Base-by-base conservation (phyloP, 2,797 vertebrate species). In the Myiotriccus ornatus region DNA sequence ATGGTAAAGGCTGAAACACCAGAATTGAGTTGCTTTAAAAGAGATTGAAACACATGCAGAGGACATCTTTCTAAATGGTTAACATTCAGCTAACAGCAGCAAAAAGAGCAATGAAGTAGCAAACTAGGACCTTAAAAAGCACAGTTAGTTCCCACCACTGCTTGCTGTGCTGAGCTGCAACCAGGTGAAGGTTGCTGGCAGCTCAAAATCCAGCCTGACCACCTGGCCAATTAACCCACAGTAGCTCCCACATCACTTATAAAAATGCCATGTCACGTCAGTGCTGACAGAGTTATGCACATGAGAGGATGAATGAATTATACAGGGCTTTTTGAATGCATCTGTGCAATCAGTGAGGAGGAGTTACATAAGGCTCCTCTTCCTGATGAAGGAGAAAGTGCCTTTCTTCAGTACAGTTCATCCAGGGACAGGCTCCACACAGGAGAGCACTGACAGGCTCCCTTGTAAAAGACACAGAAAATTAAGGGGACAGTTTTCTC, bases 281-380 rank as follows among this genome's bases (percentile, higher is more conserved):
- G 28, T 85, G 70, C 52, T 89, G 37, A 32, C 69, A 59, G 86
- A 93, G 47, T 59, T 53, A 49, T 53, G 75, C 50, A 39, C 63
- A 57, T 37, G 83, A 86, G 79, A 90, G 32, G 10, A 73, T n/a
- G 35, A 77, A 87, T 94, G 74, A 97, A 95, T 95, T 93, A 96
- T 71, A 91, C 70, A 86, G n/a, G 30, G 35, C 49, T 95, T 87
- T 92, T 93, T 77, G 63, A 93, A 87, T 62, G 35, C 83, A 74
- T 87, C 77, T 89, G 53, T 93, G 91, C 91, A 88, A 93, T 85
- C 80, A 92, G 78, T 30, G 27, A 71, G 64, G 32, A 89, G 25
- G 34, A 91, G 67, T 95, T 95, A 95, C 21, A 52, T 94, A 95
- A 94, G 52, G n/a, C 68, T 91, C 2, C 41, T 84, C 35, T 79